Percentiles rank a stretch among this genome's conserved stretches.
Evolutionary conservation across 92 coral and sea anemone species (phyloP).

Genomic region (Porites evermanni): DNA sequence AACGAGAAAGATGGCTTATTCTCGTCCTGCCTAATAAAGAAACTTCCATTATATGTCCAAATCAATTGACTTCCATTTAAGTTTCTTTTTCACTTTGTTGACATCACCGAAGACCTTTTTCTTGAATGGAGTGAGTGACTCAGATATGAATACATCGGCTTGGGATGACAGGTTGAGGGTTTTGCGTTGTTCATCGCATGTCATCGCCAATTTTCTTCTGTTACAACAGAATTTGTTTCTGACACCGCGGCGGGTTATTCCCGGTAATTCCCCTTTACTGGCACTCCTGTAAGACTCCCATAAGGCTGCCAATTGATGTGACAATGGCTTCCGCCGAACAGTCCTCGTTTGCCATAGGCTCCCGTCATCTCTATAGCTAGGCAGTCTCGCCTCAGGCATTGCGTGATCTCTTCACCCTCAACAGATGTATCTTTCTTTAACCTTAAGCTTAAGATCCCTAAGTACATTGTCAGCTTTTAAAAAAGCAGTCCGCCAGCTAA

Average conservation of each 20-base stretch:
- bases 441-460: too few species aligned
- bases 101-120: not conserved
- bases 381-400: too few species aligned
- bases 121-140: conserved; percentile 53
- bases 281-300: too few species aligned
- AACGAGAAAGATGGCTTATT: conserved; percentile 38
- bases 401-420: too few species aligned
- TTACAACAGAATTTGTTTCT: conserved; percentile 47
- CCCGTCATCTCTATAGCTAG: too few species aligned
- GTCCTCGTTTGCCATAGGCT: too few species aligned
- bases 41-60: conserved; percentile 45
- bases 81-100: conserved; percentile 43
- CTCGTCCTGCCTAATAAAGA: conserved; percentile 49
- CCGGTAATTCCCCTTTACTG: conserved; percentile 20
- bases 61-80: conserved; percentile 39
- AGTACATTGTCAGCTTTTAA: too few species aligned
- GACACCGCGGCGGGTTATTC: conserved; percentile 33
- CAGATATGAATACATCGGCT: conserved; percentile 34
- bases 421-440: too few species aligned
- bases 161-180: conserved; percentile 9
- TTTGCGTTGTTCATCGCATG: not conserved
- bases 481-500: too few species aligned
- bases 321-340: not conserved
- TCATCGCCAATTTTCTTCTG: conserved; percentile 43
- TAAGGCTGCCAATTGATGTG: conserved; percentile 48